Evolutionary conservation across 2,797 vertebrate genomes (phyloP), one percentile per base, ranked within the genome.

Genomic region (Phoxinus dragarum): DNA sequence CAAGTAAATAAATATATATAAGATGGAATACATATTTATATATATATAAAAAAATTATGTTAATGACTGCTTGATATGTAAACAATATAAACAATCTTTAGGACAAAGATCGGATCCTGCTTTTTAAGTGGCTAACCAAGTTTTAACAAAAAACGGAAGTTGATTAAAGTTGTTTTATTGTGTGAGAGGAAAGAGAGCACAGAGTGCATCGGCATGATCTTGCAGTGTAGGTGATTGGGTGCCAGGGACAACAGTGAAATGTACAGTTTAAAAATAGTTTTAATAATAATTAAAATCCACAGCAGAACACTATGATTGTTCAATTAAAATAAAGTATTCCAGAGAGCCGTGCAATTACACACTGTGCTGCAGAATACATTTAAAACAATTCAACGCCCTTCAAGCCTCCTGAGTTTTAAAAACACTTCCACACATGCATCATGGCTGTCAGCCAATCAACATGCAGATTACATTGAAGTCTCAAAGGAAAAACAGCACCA

Each of bases 221-320:
- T 44, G 38, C 76, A 78, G 31, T 49, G 27, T 67, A 68, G 6
- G 42, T 47, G 61, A 34, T 68, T 23, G 6, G 19, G 66, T 68
- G 9, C 42, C 61, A 68, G 27, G 27, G 61, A 68, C 61, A 80
- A 23, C 42, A n/a, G 27, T 52, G 21, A 68, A 47, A 49, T 68
- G 44, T 42, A 64, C 14, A 27, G 16, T 78, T 78, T 64, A 61
- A 64, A 78, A 78, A 78, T 42, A 27, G 61, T 44, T 36, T 80
- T 12, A 34, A 67, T 66, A 80, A 64, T 31, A 47, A 23, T 67
- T 5, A 59, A 4, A 59, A 61, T 61, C 11, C 77, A 80, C 42
- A 49, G 56, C 40, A 34, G 61, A 80, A 80, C 59, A 34, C 56
- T 23, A 7, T 19, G 2, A 12, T 21, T 80, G 17, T 67, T 44